These are phyloP conservation scores for Calliopsis andreniformis DNA, from an alignment of 1,140 invertebrate genomes.

Conservation along the genomic window DNA sequence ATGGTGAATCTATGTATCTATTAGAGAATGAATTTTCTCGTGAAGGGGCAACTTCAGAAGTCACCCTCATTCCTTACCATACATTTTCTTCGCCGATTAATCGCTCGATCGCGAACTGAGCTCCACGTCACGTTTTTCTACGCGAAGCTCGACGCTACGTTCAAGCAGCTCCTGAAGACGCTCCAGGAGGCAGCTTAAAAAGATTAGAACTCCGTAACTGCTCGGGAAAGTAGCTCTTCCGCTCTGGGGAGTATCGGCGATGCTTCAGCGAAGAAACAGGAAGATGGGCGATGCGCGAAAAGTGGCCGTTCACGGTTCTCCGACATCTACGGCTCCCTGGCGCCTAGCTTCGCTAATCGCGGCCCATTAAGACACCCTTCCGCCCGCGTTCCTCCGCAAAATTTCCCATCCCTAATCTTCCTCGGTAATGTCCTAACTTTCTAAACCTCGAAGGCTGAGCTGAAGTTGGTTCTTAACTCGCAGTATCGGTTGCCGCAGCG, in stretches of 20 bases:
- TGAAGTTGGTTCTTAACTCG: conserved; percentile 58
- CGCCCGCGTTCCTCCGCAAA: conserved; percentile 67
- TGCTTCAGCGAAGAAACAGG: conserved; percentile 57
- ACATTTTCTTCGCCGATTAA: no score
- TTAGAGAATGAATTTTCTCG: no score
- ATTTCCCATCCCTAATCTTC: conserved; percentile 78
- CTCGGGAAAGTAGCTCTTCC: conserved; percentile 23
- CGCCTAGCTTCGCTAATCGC: conserved; percentile 80
- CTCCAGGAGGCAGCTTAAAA: conserved; percentile 25
- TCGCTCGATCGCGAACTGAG: not conserved
- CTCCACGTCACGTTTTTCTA: not conserved
- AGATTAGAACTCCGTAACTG: conserved; percentile 46
- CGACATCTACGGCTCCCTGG: conserved; percentile 74
- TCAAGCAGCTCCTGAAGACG: not conserved
- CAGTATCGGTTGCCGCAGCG: conserved; percentile 35
- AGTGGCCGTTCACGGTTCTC: conserved; percentile 70
- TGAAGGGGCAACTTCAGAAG: no score
- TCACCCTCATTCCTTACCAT: no score
- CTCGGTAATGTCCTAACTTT: conserved; percentile 76
- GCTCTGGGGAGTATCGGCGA: conserved; percentile 56
- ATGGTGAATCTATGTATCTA: no score
- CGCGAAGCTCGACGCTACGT: not conserved
- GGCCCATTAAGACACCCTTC: conserved; percentile 77
- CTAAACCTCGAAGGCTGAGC: conserved; percentile 69
- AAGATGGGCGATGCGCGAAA: conserved; percentile 68